Base-by-base conservation (phyloP, 1,140 invertebrate species). In the Euglossa dilemma region DNA sequence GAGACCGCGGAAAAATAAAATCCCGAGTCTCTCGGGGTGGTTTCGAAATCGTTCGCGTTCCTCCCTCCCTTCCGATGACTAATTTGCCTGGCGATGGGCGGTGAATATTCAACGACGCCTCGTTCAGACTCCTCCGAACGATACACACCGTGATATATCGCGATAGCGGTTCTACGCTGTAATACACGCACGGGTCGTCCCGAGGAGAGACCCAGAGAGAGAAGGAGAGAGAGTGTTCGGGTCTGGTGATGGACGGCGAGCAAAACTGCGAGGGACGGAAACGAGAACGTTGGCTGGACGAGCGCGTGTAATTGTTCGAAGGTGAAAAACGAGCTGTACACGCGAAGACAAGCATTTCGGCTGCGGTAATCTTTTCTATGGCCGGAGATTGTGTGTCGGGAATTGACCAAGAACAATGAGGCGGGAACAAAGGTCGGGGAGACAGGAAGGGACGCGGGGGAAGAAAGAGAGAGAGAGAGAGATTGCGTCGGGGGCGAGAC, bases 381-480 rank as follows among this genome's bases (percentile, higher is more conserved):
- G 52, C 25, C 57, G 56, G 86, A 80, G 61, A 78, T 83, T 56
- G 84, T 74, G 80, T 45, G 83, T 74, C 63, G 47, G 61, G 83
- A 84, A 88, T 82, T 80, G 85, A 67, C 56, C 73, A 63, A 47
- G 80, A 61, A 88, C 87, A 89, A 89, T 89, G 75, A 61, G 56
- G 54, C 70, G 66, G 16, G 87, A 85, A 88, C 87, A 89, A 89
- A 88, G 76, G 78, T 89, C 54, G 81, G 54, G 77, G 52, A 69
- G 57, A 54, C 56, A 70, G 67, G 66, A 82, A 80, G 66, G 71
- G 36, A 72, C 66, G 80, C 66, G 66, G 73, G 59, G n/a, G n/a
- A n/a, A n/a, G n/a, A n/a, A n/a, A n/a, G n/a, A n/a, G n/a, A n/a
- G n/a, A n/a, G n/a, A n/a, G n/a, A n/a, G 61, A 43, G 45, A 83